Evolutionary conservation across 2,888 invertebrate genomes (phyloP).

Genomic region (Anorthoa munda): DNA sequence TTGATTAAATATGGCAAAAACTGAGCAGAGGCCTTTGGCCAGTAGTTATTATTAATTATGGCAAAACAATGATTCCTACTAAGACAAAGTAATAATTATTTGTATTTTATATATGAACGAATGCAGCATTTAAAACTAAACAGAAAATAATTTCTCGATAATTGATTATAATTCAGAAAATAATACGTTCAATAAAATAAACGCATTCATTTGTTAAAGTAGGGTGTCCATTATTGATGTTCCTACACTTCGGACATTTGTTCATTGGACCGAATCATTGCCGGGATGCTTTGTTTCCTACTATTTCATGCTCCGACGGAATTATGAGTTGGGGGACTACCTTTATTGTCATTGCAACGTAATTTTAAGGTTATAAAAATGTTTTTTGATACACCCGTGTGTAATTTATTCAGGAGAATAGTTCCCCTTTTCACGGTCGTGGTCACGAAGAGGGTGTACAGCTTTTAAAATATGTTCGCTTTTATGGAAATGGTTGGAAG

Average conservation of each 20-base stretch:
- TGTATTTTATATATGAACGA: background rate
- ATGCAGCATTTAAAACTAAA: background rate
- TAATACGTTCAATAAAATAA: slow-evolving; percentile 27
- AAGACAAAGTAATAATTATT: background rate
- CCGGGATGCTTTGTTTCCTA: slow-evolving; percentile 65
- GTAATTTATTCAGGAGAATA: slow-evolving; percentile 63
- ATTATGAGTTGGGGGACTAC: slow-evolving; percentile 60
- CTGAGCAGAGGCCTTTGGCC: no score
- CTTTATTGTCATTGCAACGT: slow-evolving; percentile 55
- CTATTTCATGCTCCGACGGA: slow-evolving; percentile 65
- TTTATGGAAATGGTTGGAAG: slow-evolving; percentile 46
- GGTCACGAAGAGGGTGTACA: slow-evolving; percentile 45
- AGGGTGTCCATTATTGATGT: slow-evolving; percentile 66
- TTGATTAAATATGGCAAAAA: background rate
- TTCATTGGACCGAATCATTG: slow-evolving; percentile 73
- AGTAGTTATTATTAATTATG: background rate
- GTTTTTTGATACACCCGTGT: slow-evolving; percentile 60
- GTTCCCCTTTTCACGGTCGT: slow-evolving; percentile 66
- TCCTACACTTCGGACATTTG: slow-evolving; percentile 62
- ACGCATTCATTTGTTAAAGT: slow-evolving; percentile 26
- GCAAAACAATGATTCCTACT: background rate
- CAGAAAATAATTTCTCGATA: background rate
- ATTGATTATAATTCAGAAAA: slow-evolving; percentile 14
- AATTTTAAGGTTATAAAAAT: slow-evolving; percentile 68
- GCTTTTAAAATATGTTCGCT: slow-evolving; percentile 45